Evolutionary conservation across 2,888 invertebrate species (phyloP).

Genomic region (Spodoptera picta): DNA sequence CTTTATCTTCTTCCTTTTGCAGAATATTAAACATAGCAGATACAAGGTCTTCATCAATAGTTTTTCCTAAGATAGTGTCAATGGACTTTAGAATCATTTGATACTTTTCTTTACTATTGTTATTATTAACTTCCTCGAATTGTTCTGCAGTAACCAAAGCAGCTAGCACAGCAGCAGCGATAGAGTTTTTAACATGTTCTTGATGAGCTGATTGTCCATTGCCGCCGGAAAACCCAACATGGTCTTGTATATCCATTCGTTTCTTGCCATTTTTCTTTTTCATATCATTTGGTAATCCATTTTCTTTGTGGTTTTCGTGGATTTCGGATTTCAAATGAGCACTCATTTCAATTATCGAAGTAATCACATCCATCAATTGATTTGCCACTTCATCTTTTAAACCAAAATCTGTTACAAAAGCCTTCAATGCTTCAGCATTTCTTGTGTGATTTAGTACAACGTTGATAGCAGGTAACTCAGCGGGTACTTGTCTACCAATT

Average conservation of each 20-base stretch:
- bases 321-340: slow-evolving; percentile 82
- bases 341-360: slow-evolving; percentile 87
- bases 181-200: slow-evolving; percentile 87
- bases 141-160: slow-evolving; percentile 86
- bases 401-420: slow-evolving; percentile 84
- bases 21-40: slow-evolving; percentile 84
- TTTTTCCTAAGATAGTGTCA: slow-evolving; percentile 84
- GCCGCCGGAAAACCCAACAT: slow-evolving; percentile 57
- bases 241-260: slow-evolving; percentile 65
- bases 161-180: slow-evolving; percentile 86
- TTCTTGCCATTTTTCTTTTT: slow-evolving; percentile 78
- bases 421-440: slow-evolving; percentile 84
- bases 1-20: slow-evolving; percentile 86
- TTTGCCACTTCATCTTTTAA: slow-evolving; percentile 87
- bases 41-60: slow-evolving; percentile 83
- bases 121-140: slow-evolving; percentile 84
- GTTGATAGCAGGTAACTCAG: slow-evolving; percentile 90
- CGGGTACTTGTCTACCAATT: slow-evolving; percentile 90
- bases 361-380: slow-evolving; percentile 85
- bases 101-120: slow-evolving; percentile 85
- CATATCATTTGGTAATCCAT: slow-evolving; percentile 62
- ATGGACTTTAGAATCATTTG: slow-evolving; percentile 86
- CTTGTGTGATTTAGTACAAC: slow-evolving; percentile 86
- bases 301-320: slow-evolving; percentile 69
- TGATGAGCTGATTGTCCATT: slow-evolving; percentile 78